Base-by-base conservation (phyloP, 2,888 invertebrate species). In the Parnassius orleans region DNA sequence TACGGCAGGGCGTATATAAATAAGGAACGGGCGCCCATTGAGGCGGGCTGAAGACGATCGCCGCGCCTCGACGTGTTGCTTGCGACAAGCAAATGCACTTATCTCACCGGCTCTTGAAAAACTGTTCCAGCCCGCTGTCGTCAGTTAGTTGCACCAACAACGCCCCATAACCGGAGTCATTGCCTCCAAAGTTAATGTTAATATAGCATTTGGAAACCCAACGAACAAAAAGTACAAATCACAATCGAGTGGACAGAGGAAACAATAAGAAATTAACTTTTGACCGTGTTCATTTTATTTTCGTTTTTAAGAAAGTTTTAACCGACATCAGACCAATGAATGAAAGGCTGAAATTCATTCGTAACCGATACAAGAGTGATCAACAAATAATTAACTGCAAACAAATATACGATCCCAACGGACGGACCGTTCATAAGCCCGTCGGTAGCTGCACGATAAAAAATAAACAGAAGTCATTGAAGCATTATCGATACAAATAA, bases 31-130 rank as follows among this genome's bases (percentile, higher is more conserved):
- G 79, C 83, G 81, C 76, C 84, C 86, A 86, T 84, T 81, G 83
- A 84, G 83, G 81, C 87, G 82, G 83, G 74, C 76, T 76, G 77
- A 81, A 80, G 77, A 80, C 83, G 86, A 81, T 80, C 87, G 73
- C 87, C 78, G 81, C 83, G 83, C 76, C 85, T 85, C 84, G 88
- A 81, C 90, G 77, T 85, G 90, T 86, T 78, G 82, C 82, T 86
- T 78, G 83, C 82, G 84, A 92, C 92, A 92, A 91, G 92, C 86
- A 91, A 92, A 92, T 89, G 92, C 92, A 92, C 92, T 92, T 92
- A 92, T 89, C 88, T 89, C 80, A 84, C 86, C 81, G 86, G 83
- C 81, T 85, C 82, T 87, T 87, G 88, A 89, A 87, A 88, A 90
- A 89, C 86, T 84, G 86, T 85, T 77, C 78, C 77, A 80, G 81